A percentile compares a stretch with the other conserved stretches of the same genome.
Conservation (phyloP, 2,797 vertebrate species). For the Clangula hyemalis region DNA sequence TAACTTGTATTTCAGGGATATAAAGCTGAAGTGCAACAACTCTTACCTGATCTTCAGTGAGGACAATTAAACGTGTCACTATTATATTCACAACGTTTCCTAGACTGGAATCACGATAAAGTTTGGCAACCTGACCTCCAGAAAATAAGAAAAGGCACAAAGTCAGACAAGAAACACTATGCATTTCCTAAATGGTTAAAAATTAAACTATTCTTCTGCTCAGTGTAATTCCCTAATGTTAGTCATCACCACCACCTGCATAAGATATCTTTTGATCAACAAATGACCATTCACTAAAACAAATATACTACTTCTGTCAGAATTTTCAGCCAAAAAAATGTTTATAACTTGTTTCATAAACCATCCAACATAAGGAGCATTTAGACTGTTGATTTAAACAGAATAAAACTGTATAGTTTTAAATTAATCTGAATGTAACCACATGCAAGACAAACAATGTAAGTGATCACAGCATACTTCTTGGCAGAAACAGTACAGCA, state of each 20-base stretch:
- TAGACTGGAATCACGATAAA: conserved; percentile 99
- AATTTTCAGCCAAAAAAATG: background rate
- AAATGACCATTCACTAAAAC: background rate
- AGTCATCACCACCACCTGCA: background rate
- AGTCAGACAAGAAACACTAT: conserved; percentile 92
- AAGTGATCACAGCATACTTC: background rate
- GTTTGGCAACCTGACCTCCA: conserved; percentile 99
- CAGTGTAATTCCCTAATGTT: background rate
- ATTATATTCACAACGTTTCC: conserved; percentile 99
- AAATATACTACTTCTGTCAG: background rate
- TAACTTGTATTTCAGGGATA: background rate
- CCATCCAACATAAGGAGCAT: background rate
- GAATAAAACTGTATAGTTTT: background rate
- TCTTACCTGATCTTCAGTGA: conserved; percentile 98
- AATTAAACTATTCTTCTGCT: background rate
- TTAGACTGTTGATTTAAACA: background rate
- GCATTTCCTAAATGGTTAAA: background rate
- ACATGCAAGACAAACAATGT: conserved; percentile 1
- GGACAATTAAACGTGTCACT: conserved; percentile 96
- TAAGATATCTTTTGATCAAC: background rate
- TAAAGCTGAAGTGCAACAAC: background rate
- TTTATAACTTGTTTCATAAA: background rate
- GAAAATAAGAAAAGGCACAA: conserved; percentile 99
- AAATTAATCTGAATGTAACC: background rate
- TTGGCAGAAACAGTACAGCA: background rate